Evolutionary conservation across 92 coral and sea anemone species (phyloP).

Genomic region (Scolanthus callimorphus): DNA sequence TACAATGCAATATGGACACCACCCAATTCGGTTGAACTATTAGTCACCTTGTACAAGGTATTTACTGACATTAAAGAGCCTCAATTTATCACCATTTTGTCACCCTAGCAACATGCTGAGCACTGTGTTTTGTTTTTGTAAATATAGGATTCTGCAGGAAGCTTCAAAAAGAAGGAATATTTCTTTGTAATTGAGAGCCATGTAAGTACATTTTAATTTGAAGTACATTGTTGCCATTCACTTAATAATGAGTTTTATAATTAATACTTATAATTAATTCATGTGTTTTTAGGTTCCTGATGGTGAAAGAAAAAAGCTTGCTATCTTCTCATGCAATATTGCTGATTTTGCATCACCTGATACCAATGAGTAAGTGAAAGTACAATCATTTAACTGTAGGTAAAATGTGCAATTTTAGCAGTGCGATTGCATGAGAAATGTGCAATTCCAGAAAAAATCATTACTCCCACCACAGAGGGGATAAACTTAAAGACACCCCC

Average conservation of each 20-base stretch:
- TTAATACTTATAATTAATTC: neutral
- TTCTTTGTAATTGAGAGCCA: slow-evolving; percentile 88
- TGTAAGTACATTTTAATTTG: slow-evolving; percentile 72
- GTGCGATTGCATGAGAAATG: no score
- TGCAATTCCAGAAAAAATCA: no score
- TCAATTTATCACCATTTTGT: no score
- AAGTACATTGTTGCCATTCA: no score
- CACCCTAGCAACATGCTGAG: no score
- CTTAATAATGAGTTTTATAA: neutral
- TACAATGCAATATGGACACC: slow-evolving; percentile 92
- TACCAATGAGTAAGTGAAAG: slow-evolving; percentile 76
- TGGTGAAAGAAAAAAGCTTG: slow-evolving; percentile 92
- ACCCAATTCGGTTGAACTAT: slow-evolving; percentile 82
- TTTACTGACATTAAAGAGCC: no score
- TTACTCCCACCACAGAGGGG: no score
- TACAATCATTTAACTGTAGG: no score
- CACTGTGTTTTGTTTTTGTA: neutral
- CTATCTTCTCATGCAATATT: slow-evolving; percentile 93
- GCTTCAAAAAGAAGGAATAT: slow-evolving; percentile 86
- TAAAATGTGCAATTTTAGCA: no score
- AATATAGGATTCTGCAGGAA: slow-evolving; percentile 67
- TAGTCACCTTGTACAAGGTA: slow-evolving; percentile 97
- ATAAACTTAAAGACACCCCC: no score
- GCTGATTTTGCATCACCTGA: slow-evolving; percentile 83
- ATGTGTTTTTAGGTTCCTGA: slow-evolving; percentile 48